A percentile compares a stretch with the other conserved stretches of the same genome.
phyloP scores from a whole-genome alignment of 2,113 vertebrate genomes.

The Neolamprologus sp. region DNA sequence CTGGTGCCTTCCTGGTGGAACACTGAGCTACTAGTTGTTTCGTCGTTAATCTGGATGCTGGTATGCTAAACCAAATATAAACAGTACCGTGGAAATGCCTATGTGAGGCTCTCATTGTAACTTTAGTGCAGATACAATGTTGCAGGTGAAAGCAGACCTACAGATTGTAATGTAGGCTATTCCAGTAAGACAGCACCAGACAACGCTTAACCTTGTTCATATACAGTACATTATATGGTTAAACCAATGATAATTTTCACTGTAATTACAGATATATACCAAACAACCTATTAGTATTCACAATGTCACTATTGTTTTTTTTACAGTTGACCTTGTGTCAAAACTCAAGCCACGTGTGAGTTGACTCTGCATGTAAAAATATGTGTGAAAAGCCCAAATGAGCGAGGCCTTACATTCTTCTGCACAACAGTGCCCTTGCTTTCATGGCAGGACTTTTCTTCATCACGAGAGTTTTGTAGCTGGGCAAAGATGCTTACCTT shows the following conservation, averaged over 20 bases:
- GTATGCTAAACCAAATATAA: background rate
- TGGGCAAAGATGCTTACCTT: background rate
- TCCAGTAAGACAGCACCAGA: background rate
- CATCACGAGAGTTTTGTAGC: background rate
- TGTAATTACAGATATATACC: background rate
- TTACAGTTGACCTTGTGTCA: background rate
- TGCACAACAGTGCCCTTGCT: background rate
- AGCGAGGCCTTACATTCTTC: background rate
- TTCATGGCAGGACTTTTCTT: background rate
- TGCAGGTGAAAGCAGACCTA: background rate
- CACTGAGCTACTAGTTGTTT: background rate
- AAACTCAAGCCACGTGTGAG: background rate
- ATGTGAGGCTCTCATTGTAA: background rate
- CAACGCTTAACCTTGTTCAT: background rate
- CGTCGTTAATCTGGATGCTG: background rate
- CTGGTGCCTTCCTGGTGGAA: background rate
- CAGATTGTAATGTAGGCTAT: background rate
- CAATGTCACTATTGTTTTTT: background rate
- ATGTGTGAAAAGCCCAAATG: background rate
- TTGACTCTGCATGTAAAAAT: background rate
- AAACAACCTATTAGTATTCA: background rate
- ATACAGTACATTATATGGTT: background rate
- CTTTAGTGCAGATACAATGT: background rate
- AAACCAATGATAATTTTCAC: background rate
- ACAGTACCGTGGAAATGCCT: background rate